Percentiles rank a stretch among this genome's conserved stretches.
Evolutionary conservation across 2,888 invertebrate genomes (phyloP).

Genomic region (Arrhopalites spinosus): DNA sequence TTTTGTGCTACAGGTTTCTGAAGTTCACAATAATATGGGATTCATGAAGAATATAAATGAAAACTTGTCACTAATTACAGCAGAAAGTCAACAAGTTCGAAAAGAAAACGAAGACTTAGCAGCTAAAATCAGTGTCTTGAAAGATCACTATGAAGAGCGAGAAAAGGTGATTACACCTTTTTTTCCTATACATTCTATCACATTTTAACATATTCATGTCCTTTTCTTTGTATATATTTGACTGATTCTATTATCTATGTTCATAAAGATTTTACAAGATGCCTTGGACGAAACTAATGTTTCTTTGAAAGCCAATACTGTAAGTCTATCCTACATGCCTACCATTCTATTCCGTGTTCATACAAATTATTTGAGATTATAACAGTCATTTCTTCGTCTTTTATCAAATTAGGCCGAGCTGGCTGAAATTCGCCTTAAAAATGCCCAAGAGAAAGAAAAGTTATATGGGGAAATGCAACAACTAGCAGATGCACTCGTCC

Average conservation of each 20-base stretch:
- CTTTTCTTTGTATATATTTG: too few relatives aligned
- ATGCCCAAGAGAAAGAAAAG: constrained; percentile 55
- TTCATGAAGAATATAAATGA: constrained; percentile 56
- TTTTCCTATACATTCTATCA: neutral
- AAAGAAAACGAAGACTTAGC: constrained; percentile 55
- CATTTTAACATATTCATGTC: constrained; percentile 6
- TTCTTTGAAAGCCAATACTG: constrained; percentile 34
- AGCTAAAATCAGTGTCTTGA: constrained; percentile 49
- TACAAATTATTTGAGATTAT: too few relatives aligned
- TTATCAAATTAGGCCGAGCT: constrained; percentile 42
- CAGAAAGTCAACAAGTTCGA: constrained; percentile 52
- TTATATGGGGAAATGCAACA: constrained; percentile 55
- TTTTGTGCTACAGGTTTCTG: too few relatives aligned
- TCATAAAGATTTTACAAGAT: constrained; percentile 46
- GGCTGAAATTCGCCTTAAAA: constrained; percentile 49
- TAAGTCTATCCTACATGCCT: too few relatives aligned
- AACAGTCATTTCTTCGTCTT: too few relatives aligned
- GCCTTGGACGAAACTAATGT: constrained; percentile 47
- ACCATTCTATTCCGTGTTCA: too few relatives aligned
- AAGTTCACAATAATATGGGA: constrained; percentile 56
- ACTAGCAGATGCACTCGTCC: constrained; percentile 49
- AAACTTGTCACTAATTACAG: constrained; percentile 51
- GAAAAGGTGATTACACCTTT: constrained; percentile 46
- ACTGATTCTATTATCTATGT: too few relatives aligned
- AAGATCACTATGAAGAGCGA: constrained; percentile 54